Evolutionary conservation across 2,888 invertebrate species (phyloP).

Genomic region (Phania funesta): DNA sequence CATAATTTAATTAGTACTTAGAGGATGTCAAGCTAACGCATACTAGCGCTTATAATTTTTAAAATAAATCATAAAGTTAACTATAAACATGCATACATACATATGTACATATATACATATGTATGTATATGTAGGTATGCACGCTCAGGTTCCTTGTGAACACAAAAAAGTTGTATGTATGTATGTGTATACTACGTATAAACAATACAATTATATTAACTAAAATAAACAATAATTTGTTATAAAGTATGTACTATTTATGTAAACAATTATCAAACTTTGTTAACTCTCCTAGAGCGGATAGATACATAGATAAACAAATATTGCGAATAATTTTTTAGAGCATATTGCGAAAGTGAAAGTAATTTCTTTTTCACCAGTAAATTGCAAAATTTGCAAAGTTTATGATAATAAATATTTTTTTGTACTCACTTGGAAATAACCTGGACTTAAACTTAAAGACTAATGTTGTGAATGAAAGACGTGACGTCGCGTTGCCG

Average conservation of each 20-base stretch:
- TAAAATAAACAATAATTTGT: no score
- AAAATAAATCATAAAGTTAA: no score
- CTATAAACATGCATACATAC: neutral
- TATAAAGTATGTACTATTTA: no score
- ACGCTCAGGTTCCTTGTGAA: no score
- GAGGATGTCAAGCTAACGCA: no score
- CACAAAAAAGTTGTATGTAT: no score
- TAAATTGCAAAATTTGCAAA: slow-evolving; percentile 40
- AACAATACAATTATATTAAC: neutral
- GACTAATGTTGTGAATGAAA: neutral
- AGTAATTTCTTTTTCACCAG: slow-evolving; percentile 48
- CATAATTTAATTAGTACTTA: no score
- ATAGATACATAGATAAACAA: neutral
- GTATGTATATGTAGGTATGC: neutral
- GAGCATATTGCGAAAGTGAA: slow-evolving; percentile 33
- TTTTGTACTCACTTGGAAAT: neutral
- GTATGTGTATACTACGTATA: neutral
- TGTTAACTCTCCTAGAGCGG: slow-evolving; percentile 15
- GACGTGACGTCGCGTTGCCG: neutral
- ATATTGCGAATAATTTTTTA: slow-evolving; percentile 11
- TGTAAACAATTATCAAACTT: no score
- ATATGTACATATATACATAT: neutral
- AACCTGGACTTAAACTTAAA: neutral
- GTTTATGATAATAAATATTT: neutral
- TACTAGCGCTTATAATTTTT: no score